Base-by-base conservation (phyloP, 2,888 invertebrate genomes). In the Laothoe populi region DNA sequence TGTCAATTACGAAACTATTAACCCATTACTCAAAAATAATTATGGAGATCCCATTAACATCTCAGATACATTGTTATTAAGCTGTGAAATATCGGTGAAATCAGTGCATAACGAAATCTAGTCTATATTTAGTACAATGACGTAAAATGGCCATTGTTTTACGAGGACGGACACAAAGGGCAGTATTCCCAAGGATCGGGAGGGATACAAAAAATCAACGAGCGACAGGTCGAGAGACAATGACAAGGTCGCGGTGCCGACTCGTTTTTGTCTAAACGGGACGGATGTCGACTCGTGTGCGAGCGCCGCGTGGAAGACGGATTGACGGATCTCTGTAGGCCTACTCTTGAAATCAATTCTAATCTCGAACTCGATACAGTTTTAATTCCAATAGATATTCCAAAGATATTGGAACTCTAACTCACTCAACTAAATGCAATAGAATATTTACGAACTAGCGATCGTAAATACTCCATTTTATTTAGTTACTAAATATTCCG, bases 221-320 rank as follows among this genome's bases (percentile, higher is more conserved):
- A 71, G 69, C 74, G 70, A 72, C 74, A 67, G 71, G 70, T 68
- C 68, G 60, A 61, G 70, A 81, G 74, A 85, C 85, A 84, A 85
- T 82, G 74, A 82, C 84, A 84, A 86, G 85, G 85, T 82, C 85
- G 79, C 59, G 58, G 69, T 61, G 53, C 74, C 75, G 82, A 76
- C 79, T 68, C 61, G 81, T 83, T 85, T 83, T 84, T 84, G 77
- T 77, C 63, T 57, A 59, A 69, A 61, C 65, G 66, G 49, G 75
- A 73, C 82, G 84, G 82, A 84, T 81, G 81, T 79, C n/a, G n/a
- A n/a, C 83, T 76, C 74, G 74, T 75, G 19, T 44, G 16, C 44
- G 71, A 70, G 45, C 45, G 57, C 13, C 31, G 59, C 67, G 66
- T 65, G 67, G 68, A 68, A 67, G 69, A 40, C 40, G 60, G 60